Evolutionary conservation across 2,113 vertebrate genomes (phyloP).

Genomic region (Ophiodon elongatus): DNA sequence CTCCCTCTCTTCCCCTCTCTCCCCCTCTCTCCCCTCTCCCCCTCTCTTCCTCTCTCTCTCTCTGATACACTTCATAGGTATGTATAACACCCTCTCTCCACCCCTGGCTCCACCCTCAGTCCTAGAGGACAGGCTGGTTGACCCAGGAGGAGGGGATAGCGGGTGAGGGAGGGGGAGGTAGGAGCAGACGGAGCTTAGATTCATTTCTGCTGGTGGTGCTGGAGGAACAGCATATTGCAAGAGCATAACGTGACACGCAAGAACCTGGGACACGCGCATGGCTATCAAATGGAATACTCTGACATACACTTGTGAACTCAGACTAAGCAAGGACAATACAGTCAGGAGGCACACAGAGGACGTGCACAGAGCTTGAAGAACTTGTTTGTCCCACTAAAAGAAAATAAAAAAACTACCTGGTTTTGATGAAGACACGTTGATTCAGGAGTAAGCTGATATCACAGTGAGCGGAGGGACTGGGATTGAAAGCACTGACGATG

Average conservation of each 20-base stretch:
- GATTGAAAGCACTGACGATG: slow-evolving; percentile 35
- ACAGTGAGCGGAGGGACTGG: neutral
- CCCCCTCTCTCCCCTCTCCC: slow-evolving; percentile 40
- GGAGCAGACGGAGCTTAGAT: slow-evolving; percentile 69
- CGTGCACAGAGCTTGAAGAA: slow-evolving; percentile 27
- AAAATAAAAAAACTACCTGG: slow-evolving; percentile 33
- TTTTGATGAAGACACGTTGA: slow-evolving; percentile 38
- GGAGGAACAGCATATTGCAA: slow-evolving; percentile 67
- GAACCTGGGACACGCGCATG: slow-evolving; percentile 45
- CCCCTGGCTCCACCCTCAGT: slow-evolving; percentile 68
- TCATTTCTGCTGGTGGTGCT: slow-evolving; percentile 71
- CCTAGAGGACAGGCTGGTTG: slow-evolving; percentile 78
- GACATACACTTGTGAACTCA: slow-evolving; percentile 40
- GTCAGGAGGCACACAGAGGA: slow-evolving; percentile 34
- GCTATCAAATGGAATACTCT: slow-evolving; percentile 68
- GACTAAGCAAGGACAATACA: slow-evolving; percentile 29
- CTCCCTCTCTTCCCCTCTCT: neutral
- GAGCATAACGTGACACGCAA: slow-evolving; percentile 53
- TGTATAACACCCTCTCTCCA: slow-evolving; percentile 59
- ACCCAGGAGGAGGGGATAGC: slow-evolving; percentile 76
- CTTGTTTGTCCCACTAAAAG: slow-evolving; percentile 24
- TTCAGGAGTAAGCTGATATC: slow-evolving; percentile 24
- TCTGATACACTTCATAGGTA: slow-evolving; percentile 67
- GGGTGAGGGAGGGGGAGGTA: slow-evolving; percentile 34
- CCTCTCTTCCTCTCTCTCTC: slow-evolving; percentile 1